Evolutionary conservation across 2,888 invertebrate species (phyloP).

Genomic region (Candidula unifasciata): DNA sequence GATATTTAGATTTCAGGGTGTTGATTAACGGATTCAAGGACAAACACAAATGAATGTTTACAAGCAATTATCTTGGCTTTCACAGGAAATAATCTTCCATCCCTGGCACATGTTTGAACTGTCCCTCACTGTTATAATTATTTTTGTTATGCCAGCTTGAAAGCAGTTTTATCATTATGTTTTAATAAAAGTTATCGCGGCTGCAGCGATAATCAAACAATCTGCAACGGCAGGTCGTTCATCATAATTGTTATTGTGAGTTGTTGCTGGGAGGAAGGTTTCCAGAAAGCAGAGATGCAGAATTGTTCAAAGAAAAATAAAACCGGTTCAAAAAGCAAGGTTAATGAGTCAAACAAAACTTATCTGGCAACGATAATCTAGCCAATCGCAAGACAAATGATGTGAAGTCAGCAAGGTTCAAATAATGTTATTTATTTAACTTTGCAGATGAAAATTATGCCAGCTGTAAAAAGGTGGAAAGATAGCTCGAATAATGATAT

Average conservation of each 20-base stretch:
- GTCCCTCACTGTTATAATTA: constrained; percentile 12
- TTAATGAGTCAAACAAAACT: no score
- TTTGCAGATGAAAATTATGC: no score
- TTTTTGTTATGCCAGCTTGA: constrained; percentile 19
- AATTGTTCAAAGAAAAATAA: not conserved
- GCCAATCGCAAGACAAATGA: no score
- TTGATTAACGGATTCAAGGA: constrained; percentile 10
- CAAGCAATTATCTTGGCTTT: not conserved
- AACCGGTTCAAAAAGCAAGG: not conserved
- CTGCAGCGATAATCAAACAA: not conserved
- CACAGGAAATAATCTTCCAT: no score
- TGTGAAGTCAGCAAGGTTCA: no score
- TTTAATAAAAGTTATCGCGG: constrained; percentile 16
- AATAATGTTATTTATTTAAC: no score
- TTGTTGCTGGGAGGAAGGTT: not conserved
- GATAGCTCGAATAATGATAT: no score
- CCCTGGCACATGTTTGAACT: not conserved
- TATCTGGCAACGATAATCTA: no score
- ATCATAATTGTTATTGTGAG: constrained; percentile 22
- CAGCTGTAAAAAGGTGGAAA: no score
- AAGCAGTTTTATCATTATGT: not conserved
- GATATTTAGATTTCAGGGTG: not conserved
- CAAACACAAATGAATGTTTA: not conserved
- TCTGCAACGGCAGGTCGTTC: not conserved
- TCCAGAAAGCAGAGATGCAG: not conserved